Percentiles rank a stretch among this genome's conserved stretches.
Evolutionary conservation across 2,888 invertebrate genomes (phyloP).

Genomic region (Drosophila anomalata): DNA sequence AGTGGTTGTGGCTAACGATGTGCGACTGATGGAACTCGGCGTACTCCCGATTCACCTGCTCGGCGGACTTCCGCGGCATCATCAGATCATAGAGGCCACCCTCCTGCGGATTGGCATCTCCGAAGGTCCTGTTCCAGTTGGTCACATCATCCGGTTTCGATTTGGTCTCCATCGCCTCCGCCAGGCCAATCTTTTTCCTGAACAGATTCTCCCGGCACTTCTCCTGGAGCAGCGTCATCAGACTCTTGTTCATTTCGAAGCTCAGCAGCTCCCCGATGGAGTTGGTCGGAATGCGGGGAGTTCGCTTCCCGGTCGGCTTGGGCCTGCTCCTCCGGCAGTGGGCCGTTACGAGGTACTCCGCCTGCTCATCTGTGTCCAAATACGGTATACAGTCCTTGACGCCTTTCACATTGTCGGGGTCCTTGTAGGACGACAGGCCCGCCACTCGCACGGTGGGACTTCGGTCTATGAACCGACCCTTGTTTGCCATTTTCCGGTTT

Average conservation of each 20-base stretch:
- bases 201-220: constrained; percentile 13
- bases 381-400: constrained; percentile 1
- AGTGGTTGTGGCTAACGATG: constrained; percentile 78
- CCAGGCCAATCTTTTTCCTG: constrained; percentile 37
- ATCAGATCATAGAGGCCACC: constrained; percentile 55
- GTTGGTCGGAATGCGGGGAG: neutral
- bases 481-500: constrained; percentile 11
- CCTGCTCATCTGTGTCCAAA: constrained; percentile 1
- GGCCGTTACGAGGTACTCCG: constrained; percentile 7
- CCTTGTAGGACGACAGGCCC: neutral
- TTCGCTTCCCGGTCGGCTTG: constrained; percentile 9
- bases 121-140: constrained; percentile 75
- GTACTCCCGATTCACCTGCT: constrained; percentile 71
- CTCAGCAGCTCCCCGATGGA: neutral
- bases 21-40: constrained; percentile 74
- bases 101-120: constrained; percentile 19
- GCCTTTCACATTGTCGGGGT: neutral
- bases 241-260: neutral
- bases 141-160: constrained; percentile 74
- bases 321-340: constrained; percentile 2
- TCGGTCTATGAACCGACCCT: constrained; percentile 11
- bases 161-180: constrained; percentile 55
- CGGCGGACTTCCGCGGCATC: constrained; percentile 66
- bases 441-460: constrained; percentile 17
- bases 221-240: constrained; percentile 1